Conservation (phyloP, 1,140 invertebrate species). For the Andricus grossulariae region DNA sequence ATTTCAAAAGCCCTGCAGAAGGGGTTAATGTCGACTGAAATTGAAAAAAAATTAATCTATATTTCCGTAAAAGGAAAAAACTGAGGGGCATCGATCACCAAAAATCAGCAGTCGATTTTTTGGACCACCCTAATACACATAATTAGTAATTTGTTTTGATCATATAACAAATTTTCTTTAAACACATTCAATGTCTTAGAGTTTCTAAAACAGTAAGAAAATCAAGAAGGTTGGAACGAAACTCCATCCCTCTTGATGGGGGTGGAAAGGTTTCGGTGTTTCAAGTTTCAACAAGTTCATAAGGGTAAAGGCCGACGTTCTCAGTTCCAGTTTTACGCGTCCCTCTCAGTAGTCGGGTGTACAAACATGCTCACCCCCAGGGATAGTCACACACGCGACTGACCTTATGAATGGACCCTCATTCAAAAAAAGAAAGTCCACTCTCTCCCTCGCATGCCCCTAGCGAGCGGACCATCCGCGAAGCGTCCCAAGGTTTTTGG, state of each 20-base stretch:
- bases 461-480: slow-evolving; percentile 6
- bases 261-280: not conserved
- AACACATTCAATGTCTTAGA: not conserved
- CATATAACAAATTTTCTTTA: not conserved
- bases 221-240: not conserved
- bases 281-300: slow-evolving; percentile 24
- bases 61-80: too few relatives aligned
- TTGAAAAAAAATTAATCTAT: too few relatives aligned
- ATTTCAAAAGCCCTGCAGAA: too few relatives aligned
- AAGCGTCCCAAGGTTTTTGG: slow-evolving; percentile 19
- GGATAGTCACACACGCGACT: not conserved
- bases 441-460: not conserved
- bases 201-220: not conserved
- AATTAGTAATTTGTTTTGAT: too few relatives aligned
- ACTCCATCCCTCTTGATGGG: not conserved
- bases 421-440: slow-evolving; percentile 27
- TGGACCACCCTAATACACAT: too few relatives aligned
- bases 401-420: slow-evolving; percentile 21
- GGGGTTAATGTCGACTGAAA: too few relatives aligned
- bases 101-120: too few relatives aligned
- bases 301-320: not conserved
- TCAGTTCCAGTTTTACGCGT: slow-evolving; percentile 2
- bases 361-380: not conserved
- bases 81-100: too few relatives aligned
- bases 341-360: slow-evolving; percentile 1